Evolutionary conservation across 2,888 invertebrate species (phyloP).

Genomic region (Eurytoma adleriae): DNA sequence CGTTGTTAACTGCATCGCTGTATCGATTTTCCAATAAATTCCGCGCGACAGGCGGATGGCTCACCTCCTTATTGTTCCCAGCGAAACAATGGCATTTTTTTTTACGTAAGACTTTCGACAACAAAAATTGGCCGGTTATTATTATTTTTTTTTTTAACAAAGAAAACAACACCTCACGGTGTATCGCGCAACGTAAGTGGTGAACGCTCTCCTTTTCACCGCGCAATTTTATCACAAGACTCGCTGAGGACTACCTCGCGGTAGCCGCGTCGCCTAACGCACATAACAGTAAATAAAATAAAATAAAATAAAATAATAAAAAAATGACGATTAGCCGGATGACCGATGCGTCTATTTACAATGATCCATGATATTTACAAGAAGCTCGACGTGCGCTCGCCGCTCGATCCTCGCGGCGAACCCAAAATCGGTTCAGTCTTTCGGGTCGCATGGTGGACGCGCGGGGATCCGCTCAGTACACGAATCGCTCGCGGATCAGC

Average conservation of each 20-base stretch:
- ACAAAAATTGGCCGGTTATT: background rate
- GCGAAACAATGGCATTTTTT: background rate
- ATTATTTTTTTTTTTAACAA: no score
- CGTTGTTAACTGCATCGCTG: background rate
- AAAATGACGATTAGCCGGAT: constrained; percentile 1
- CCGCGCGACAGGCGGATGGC: background rate
- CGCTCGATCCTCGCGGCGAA: background rate
- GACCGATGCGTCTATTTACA: constrained; percentile 51
- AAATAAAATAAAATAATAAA: background rate
- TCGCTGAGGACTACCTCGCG: constrained; percentile 7
- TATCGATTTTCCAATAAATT: background rate
- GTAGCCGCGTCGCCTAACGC: background rate
- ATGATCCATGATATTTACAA: constrained; percentile 53
- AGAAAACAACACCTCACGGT: no score
- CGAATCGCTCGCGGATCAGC: constrained; percentile 45
- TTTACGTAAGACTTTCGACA: background rate
- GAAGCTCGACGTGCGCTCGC: constrained; percentile 24
- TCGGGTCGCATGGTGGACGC: constrained; percentile 6
- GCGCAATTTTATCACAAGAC: constrained; percentile 48
- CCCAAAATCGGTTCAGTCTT: constrained; percentile 38
- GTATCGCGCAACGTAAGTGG: no score
- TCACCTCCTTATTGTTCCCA: background rate
- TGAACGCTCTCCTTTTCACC: background rate
- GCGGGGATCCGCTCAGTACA: constrained; percentile 22
- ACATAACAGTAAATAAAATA: background rate